Evolutionary conservation across 2,113 vertebrate species (phyloP).

Genomic region (Poeciliopsis retropinna): DNA sequence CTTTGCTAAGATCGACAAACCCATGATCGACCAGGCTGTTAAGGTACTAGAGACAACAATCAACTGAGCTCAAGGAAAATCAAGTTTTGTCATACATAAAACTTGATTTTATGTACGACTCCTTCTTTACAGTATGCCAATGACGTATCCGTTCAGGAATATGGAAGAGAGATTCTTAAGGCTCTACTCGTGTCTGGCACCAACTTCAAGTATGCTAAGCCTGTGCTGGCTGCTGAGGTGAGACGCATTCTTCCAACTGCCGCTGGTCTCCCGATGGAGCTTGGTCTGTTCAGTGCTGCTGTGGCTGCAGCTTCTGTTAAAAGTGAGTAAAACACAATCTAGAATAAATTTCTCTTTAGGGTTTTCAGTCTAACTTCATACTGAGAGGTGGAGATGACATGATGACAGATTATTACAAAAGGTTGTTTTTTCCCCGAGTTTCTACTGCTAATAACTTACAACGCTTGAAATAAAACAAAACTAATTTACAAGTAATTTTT

Average conservation of each 20-base stretch:
- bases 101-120: too few relatives aligned
- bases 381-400: neutral
- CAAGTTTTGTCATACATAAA: neutral
- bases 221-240: slow-evolving; percentile 75
- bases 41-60: slow-evolving; percentile 69
- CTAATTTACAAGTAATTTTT: too few relatives aligned
- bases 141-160: slow-evolving; percentile 8
- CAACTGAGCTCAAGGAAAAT: neutral
- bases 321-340: slow-evolving; percentile 57
- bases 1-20: slow-evolving; percentile 79
- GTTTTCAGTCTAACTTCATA: neutral
- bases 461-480: too few relatives aligned
- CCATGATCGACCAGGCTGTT: slow-evolving; percentile 67
- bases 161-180: slow-evolving; percentile 36
- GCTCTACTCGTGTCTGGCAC: slow-evolving; percentile 69
- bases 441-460: too few relatives aligned
- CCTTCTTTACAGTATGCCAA: slow-evolving; percentile 50
- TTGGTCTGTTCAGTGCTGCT: slow-evolving; percentile 72
- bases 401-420: neutral
- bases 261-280: slow-evolving; percentile 82
- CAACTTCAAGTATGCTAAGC: slow-evolving; percentile 66
- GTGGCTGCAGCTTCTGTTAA: slow-evolving; percentile 64
- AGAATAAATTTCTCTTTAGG: neutral
- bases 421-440: too few relatives aligned
- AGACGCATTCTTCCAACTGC: slow-evolving; percentile 78